phyloP scores from a whole-genome alignment of 1,140 invertebrate genomes.

The Aporrectodea caliginosa region DNA sequence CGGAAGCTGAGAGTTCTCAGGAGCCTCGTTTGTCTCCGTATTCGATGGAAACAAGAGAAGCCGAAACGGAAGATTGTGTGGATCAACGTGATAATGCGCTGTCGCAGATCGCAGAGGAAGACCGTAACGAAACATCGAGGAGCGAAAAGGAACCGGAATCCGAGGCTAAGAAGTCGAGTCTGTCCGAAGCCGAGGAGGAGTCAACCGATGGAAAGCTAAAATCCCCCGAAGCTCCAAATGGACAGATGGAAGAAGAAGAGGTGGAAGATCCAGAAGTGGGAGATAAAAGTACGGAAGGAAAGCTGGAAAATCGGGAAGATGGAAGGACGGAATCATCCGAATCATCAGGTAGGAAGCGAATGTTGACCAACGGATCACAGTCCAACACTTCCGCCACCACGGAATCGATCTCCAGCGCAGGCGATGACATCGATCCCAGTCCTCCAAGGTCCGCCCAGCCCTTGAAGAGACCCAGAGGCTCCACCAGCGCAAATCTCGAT shows the following conservation, averaged over 20 bases:
- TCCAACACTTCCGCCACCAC: not conserved
- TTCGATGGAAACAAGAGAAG: not conserved
- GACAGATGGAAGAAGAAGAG: not conserved
- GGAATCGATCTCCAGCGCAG: not conserved
- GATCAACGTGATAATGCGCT: not conserved
- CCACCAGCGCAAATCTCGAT: no score
- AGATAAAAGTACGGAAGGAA: not conserved
- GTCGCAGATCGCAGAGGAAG: no score
- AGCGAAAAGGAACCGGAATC: conserved; percentile 5
- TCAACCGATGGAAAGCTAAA: not conserved
- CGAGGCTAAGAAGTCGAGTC: not conserved
- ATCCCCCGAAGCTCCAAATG: not conserved
- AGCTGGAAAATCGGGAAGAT: no score
- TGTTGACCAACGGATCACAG: not conserved
- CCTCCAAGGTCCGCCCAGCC: not conserved
- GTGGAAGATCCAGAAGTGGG: conserved; percentile 3
- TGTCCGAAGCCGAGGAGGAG: not conserved
- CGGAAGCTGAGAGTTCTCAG: no score
- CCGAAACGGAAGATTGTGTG: not conserved
- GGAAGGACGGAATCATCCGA: no score
- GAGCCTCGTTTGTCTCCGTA: not conserved
- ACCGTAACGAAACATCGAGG: not conserved
- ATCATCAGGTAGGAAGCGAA: not conserved
- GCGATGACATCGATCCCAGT: not conserved
- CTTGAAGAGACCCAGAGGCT: not conserved